Percentiles rank a stretch among this genome's conserved stretches.
These are phyloP conservation scores for Calosoma granatense DNA, from an alignment of 1,140 invertebrate species.

Conservation along the genomic window DNA sequence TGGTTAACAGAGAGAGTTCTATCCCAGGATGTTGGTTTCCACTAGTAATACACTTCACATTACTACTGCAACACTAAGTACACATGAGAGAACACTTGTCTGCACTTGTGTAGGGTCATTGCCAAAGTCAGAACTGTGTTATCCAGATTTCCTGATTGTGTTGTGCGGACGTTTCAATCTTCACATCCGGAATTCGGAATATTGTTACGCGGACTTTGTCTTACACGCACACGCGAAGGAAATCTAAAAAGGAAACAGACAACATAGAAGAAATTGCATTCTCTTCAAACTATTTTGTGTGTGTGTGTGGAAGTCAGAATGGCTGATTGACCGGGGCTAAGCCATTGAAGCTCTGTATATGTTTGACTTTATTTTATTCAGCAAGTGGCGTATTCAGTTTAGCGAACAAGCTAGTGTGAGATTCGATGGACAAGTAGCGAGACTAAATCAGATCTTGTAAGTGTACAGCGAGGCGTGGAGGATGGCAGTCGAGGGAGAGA, in stretches of 20 bases:
- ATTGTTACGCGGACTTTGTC: not conserved
- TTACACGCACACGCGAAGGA: not conserved
- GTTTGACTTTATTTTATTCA: slow-evolving; percentile 8
- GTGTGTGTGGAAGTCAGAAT: not conserved
- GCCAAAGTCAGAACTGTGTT: no score
- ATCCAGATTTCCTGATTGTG: not conserved
- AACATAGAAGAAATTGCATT: not conserved
- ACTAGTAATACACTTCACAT: no score
- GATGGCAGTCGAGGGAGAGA: no score
- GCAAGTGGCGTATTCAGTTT: slow-evolving; percentile 1
- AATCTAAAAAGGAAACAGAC: not conserved
- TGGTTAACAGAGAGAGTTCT: no score
- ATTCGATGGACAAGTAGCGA: not conserved
- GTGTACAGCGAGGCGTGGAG: not conserved
- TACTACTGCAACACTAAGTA: no score
- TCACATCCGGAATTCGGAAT: slow-evolving; percentile 2
- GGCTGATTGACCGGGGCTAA: not conserved
- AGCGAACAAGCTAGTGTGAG: not conserved
- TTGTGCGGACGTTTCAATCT: not conserved
- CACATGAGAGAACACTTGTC: no score
- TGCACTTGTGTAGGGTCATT: no score
- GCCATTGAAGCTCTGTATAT: not conserved
- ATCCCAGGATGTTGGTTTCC: no score
- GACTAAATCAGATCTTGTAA: slow-evolving; percentile 1
- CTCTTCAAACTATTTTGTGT: not conserved